Evolutionary conservation across 2,797 vertebrate species (phyloP).

Genomic region (Tokudaia tokunoshimensis): DNA sequence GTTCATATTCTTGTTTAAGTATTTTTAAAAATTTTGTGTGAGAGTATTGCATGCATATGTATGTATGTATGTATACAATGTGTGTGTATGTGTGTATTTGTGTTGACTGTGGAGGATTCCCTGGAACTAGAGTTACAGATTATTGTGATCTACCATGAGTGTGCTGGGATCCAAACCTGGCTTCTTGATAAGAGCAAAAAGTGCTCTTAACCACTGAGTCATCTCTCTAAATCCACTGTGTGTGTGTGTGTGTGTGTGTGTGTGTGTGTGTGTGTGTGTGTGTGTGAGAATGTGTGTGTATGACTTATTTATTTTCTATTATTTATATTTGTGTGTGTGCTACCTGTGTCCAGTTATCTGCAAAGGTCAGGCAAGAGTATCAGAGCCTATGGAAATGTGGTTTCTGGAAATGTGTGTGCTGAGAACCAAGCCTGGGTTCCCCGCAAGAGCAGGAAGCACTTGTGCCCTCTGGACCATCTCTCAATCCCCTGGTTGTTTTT

Average conservation of each 20-base stretch:
- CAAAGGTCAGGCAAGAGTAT: background rate
- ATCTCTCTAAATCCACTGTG: background rate
- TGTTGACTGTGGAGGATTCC: background rate
- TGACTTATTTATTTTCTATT: background rate
- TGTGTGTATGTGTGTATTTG: background rate
- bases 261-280: background rate
- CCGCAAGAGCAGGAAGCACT: background rate
- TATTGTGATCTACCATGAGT: background rate
- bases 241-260: background rate
- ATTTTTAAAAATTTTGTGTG: background rate
- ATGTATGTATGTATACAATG: background rate
- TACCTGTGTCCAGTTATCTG: background rate
- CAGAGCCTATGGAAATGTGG: background rate
- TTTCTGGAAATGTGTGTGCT: background rate
- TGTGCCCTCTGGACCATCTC: background rate
- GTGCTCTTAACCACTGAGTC: background rate
- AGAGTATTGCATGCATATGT: background rate
- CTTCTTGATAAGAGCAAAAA: background rate
- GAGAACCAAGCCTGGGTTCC: background rate
- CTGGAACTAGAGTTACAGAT: background rate
- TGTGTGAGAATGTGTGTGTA: too few relatives aligned
- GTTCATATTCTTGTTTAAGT: background rate
- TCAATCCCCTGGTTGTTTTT: background rate
- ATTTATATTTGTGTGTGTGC: background rate
- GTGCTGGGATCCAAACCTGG: background rate